phyloP scores from a whole-genome alignment of 2,888 invertebrate genomes.

The Harpalus rubripes region DNA sequence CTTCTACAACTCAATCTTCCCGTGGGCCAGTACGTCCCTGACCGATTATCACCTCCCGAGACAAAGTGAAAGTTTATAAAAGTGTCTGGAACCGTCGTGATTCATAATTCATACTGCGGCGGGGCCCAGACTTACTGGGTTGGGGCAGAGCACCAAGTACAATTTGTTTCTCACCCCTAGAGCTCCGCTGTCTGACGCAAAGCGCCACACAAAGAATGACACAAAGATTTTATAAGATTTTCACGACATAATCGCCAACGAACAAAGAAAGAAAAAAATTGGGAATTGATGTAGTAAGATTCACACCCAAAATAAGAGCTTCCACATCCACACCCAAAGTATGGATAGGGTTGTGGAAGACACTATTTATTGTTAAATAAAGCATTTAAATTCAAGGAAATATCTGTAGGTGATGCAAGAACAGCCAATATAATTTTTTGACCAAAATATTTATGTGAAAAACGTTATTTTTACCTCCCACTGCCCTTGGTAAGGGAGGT shows the following conservation, averaged over 20 bases:
- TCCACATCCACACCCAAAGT: too few relatives aligned
- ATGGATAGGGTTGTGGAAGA: too few relatives aligned
- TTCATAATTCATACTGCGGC: slow-evolving; percentile 32
- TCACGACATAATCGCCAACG: background rate
- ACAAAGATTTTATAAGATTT: background rate
- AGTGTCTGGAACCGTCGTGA: slow-evolving; percentile 4
- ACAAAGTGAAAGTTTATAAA: slow-evolving; percentile 38
- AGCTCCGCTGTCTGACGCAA: background rate
- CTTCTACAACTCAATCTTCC: background rate
- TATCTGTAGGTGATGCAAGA: too few relatives aligned
- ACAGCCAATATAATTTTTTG: too few relatives aligned
- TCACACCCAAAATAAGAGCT: too few relatives aligned
- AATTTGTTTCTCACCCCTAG: slow-evolving; percentile 1
- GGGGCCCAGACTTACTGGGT: background rate
- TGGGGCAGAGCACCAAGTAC: background rate
- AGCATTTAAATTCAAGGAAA: too few relatives aligned
- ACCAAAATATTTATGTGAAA: too few relatives aligned
- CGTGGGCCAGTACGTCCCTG: background rate
- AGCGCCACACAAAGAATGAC: background rate
- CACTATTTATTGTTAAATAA: too few relatives aligned
- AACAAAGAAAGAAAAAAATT: background rate
- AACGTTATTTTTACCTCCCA: too few relatives aligned
- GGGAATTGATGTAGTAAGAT: background rate
- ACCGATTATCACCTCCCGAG: slow-evolving; percentile 15
- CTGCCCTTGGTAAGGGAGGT: too few relatives aligned